Conservation (phyloP, 2,113 vertebrate genomes). For the Toxostoma redivivum region DNA sequence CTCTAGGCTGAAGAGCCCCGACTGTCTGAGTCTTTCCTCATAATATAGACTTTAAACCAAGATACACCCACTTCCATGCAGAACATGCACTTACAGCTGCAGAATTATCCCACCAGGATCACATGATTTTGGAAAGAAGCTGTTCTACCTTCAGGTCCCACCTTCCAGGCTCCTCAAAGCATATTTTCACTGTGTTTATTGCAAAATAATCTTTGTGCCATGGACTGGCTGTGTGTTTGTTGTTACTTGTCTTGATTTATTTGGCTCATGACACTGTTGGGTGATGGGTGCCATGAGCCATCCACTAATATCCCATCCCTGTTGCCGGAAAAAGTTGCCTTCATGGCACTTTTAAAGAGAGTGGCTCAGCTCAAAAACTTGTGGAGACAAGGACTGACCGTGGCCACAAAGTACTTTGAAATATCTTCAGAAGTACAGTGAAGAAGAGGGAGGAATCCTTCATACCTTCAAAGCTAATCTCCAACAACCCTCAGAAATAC, state of each 20-base stretch:
- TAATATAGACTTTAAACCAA: background rate
- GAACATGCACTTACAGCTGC: background rate
- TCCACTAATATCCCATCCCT: background rate
- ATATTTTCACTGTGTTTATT: background rate
- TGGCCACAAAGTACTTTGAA: background rate
- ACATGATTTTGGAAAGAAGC: background rate
- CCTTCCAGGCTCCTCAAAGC: background rate
- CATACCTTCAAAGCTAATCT: background rate
- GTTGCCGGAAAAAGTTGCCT: background rate
- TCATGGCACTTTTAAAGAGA: background rate
- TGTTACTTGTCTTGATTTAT: background rate
- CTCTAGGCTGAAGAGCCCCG: background rate
- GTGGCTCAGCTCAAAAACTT: background rate
- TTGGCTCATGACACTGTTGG: background rate
- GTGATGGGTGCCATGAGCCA: background rate
- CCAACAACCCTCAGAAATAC: background rate
- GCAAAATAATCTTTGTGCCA: background rate
- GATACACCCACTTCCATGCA: background rate
- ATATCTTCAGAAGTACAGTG: background rate
- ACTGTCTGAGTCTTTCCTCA: background rate
- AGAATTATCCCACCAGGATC: background rate
- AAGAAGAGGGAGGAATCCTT: background rate
- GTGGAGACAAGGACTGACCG: fast-evolving
- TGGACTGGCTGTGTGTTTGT: fast-evolving
- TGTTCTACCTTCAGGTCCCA: background rate